These are phyloP conservation scores for Melipona beecheii DNA, from an alignment of 2,888 invertebrate species.

Conservation along the genomic window DNA sequence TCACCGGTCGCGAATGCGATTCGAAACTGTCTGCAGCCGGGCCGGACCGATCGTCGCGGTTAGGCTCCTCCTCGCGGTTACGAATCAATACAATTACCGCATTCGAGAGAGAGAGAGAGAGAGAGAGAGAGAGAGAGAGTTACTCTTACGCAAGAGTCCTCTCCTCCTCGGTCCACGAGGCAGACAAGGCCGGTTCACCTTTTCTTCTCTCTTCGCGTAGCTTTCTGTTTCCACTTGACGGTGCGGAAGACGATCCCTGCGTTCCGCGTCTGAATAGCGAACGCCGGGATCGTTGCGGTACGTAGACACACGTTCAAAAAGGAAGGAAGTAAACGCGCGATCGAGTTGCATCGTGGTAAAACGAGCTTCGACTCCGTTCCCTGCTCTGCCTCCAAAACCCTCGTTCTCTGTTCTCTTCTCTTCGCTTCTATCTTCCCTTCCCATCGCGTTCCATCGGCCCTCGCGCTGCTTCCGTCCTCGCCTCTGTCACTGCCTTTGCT, in stretches of 20 bases:
- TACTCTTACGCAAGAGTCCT: conserved; percentile 54
- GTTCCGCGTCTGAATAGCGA: conserved; percentile 62
- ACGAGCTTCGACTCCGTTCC: conserved; percentile 43
- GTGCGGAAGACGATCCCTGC: conserved; percentile 63
- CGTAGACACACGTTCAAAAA: conserved; percentile 44
- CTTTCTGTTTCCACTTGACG: conserved; percentile 67
- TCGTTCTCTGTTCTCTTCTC: neutral
- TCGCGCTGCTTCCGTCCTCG: neutral
- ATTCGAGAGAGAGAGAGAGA: conserved; percentile 37
- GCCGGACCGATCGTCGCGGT: conserved; percentile 4
- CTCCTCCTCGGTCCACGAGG: neutral
- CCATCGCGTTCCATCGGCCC: neutral
- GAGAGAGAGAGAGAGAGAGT: conserved; percentile 23
- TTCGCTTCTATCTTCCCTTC: neutral
- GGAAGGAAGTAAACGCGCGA: conserved; percentile 55
- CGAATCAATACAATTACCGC: conserved; percentile 62
- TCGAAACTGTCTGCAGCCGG: conserved; percentile 25
- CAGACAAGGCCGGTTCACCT: conserved; percentile 33
- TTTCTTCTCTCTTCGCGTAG: conserved; percentile 49
- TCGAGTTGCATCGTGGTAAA: conserved; percentile 63
- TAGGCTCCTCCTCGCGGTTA: conserved; percentile 37
- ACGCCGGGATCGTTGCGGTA: conserved; percentile 43
- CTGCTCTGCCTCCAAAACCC: neutral
- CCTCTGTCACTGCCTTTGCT: neutral
- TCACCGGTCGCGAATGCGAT: conserved; percentile 43